Base-by-base conservation (phyloP, 2,797 vertebrate genomes). In the Esox lucius region DNA sequence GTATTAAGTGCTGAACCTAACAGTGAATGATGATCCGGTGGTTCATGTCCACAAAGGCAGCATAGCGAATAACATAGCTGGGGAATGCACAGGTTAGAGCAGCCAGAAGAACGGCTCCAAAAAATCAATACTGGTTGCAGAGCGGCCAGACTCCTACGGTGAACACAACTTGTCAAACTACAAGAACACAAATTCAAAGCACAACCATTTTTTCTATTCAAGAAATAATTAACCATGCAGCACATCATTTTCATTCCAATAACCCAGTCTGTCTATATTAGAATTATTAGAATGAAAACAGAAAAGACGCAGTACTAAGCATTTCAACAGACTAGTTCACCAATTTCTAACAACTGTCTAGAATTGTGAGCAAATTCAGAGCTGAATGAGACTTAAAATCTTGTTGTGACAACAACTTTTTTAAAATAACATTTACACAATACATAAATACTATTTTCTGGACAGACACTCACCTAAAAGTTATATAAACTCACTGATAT, bases 1-100 rank as follows among this genome's bases (percentile, higher is more conserved):
- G 90, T 90, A 91, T 90, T 90, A 91, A 87, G 86, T 76, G 81
- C 86, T 84, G 84, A 90, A 89, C 89, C 89, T 88, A 81, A 90
- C 84, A 75, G 75, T 83, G 86, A 90, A 89, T 83, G 51, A 86
- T 80, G 85, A 87, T 89, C 88, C 88, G 89, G 79, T 83, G 89
- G 85, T 82, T 68, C 87, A 87, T 82, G 87, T 87, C 85, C 82
- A 83, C 88, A 90, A 89, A 91, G 89, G 85, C 84, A 81, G 76
- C 84, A 88, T 81, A 83, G 88, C 85, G 91, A 91, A 91, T 56
- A 56, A n/a, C 19, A 35, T 85, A 86, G 85, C 84, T 80, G 86
- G 82, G 81, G 81, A 84, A 75, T 79, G 85, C 81, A 78, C 80
- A 17, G 22, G 77, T 73, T 83, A 86, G 80, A 76, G 17, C 5